A percentile compares a stretch with the other conserved stretches of the same genome.
These are phyloP conservation scores for Anagrus nilaparvatae DNA, from an alignment of 1,140 invertebrate genomes.

Conservation along the genomic window DNA sequence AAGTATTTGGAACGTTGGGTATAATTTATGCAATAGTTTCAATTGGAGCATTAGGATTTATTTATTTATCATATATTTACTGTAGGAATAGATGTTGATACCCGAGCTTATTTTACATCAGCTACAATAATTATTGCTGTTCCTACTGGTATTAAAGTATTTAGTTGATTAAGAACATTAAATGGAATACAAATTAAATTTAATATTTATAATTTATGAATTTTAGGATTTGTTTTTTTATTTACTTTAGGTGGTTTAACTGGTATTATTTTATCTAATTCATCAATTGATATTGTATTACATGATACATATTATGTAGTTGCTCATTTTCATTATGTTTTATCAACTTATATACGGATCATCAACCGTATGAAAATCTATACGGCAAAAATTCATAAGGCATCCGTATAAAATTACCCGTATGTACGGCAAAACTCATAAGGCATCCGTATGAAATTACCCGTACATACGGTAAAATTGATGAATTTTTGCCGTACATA, in stretches of 20 bases:
- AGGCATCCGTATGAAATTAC: too few relatives aligned
- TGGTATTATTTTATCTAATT: constrained; percentile 51
- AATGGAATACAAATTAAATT: constrained; percentile 42
- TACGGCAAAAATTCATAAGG: too few relatives aligned
- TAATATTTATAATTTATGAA: constrained; percentile 45
- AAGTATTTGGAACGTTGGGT: constrained; percentile 29
- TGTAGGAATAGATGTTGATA: constrained; percentile 46
- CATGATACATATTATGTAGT: constrained; percentile 71
- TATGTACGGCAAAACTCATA: too few relatives aligned
- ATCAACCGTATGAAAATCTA: too few relatives aligned
- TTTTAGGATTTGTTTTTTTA: constrained; percentile 58
- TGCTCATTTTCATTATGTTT: constrained; percentile 62
- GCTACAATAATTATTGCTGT: constrained; percentile 25
- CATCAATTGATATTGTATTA: constrained; percentile 47
- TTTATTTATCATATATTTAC: constrained; percentile 44
- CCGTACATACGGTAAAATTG: too few relatives aligned
- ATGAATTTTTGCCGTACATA: too few relatives aligned
- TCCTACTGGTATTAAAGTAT: constrained; percentile 40
- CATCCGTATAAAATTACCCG: too few relatives aligned
- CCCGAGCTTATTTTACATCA: constrained; percentile 46
- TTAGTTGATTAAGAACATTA: constrained; percentile 31
- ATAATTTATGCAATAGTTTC: constrained; percentile 30
- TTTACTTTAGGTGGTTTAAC: constrained; percentile 50
- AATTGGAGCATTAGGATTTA: constrained; percentile 23
- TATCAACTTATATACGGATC: too few relatives aligned